Base-by-base conservation (phyloP, 2,888 invertebrate genomes). In the Conomelus anceps region DNA sequence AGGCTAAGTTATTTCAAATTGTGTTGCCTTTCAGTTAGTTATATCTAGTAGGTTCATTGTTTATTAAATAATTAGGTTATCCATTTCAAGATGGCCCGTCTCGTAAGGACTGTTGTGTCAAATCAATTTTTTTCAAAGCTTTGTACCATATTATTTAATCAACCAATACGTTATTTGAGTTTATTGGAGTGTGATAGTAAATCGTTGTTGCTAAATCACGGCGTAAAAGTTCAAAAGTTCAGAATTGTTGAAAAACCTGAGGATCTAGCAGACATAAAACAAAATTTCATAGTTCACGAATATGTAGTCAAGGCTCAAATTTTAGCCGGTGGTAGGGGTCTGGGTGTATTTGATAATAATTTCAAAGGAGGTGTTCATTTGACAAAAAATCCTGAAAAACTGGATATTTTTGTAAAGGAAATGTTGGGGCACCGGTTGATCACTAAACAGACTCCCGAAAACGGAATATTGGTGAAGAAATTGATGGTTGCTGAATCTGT, bases 401-500 rank as follows among this genome's bases (percentile, higher is more conserved):
- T 97, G 88, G 92, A 95, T 24, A 93, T 94, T 23, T 94, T 97
- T 91, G 97, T 97, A 0, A 95, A 96, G 90, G 96, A 96, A 92
- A 99, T 99, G 99, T 94, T 99, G 91, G 99, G 99, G 0, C 95
- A 98, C 93, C 96, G 96, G 91, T 94, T 99, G 90, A 97, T 99
- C 90, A 99, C 99, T 0, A 99, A 99, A 93, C 99, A 99, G 94
- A 99, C 99, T 0, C 96, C 98, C 0, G 96, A 96, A 93, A 96
- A 97, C 91, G 99, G 99, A 13, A 99, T 99, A 92, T 93, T 96
- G 91, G 99, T 99, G 0, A 96, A 96, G 88, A 98, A 98, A 94
- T 98, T 99, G 9, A 99, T 99, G 99, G 96, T 99, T 87, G 99
- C 99, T 0, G 98, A 99, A 93, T 99, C 99, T 92, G 97, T 99